These are phyloP conservation scores for Drepanosiphum platanoidis DNA, from an alignment of 2,888 invertebrate species.

Conservation along the genomic window DNA sequence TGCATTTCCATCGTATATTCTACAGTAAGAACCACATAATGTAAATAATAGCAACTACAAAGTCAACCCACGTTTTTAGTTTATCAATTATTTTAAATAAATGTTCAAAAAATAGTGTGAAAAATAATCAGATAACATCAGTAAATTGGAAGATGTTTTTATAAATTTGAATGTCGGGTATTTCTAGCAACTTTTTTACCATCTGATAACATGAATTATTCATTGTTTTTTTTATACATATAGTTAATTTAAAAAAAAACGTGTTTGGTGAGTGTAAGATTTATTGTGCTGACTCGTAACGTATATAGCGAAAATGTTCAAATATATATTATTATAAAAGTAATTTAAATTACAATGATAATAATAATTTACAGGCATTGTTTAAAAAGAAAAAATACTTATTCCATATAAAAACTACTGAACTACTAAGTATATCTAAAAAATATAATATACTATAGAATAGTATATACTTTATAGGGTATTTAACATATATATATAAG, in stretches of 20 bases:
- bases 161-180: constrained; percentile 28
- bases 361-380: not conserved
- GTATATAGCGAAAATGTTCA: constrained; percentile 15
- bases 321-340: constrained; percentile 18
- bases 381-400: constrained; percentile 6
- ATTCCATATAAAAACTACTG: not conserved
- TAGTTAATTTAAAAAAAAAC: constrained; percentile 27
- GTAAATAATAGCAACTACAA: constrained; percentile 2
- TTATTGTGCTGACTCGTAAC: constrained; percentile 39
- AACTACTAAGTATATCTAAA: not conserved
- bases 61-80: constrained; percentile 29
- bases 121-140: constrained; percentile 52
- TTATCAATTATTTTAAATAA: constrained; percentile 26
- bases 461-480: too few species aligned
- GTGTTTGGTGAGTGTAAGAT: constrained; percentile 39
- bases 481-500: too few species aligned
- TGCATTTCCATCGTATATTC: not conserved
- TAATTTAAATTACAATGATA: constrained; percentile 23
- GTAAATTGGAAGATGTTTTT: constrained; percentile 34
- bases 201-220: constrained; percentile 55
- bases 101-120: constrained; percentile 32
- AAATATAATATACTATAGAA: not conserved
- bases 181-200: constrained; percentile 21
- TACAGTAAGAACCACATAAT: not conserved
- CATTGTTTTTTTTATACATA: constrained; percentile 29